Evolutionary conservation across 2,797 vertebrate species (phyloP).

Genomic region (Anguilla megastoma): DNA sequence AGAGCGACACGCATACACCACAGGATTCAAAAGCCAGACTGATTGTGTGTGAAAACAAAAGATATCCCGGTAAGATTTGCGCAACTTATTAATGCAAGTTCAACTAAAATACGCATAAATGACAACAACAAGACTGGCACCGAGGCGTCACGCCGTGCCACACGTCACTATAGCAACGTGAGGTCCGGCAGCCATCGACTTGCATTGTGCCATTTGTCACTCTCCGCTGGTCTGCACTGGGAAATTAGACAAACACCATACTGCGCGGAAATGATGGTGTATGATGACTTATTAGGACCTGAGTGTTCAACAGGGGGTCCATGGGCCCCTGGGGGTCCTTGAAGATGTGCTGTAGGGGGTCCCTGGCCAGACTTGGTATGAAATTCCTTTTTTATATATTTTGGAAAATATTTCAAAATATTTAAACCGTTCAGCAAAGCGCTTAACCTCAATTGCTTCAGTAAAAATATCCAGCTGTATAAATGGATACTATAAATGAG

Average conservation of each 20-base stretch:
- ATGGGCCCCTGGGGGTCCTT: too few species aligned
- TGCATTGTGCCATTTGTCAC: background rate
- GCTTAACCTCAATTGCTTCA: too few species aligned
- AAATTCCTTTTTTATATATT: too few species aligned
- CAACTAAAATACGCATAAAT: background rate
- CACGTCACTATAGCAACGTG: background rate
- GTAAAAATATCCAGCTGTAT: background rate
- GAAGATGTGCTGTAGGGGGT: too few species aligned
- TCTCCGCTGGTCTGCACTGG: background rate
- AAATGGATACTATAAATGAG: background rate
- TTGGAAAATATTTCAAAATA: too few species aligned
- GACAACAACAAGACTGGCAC: background rate
- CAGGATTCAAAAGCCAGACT: background rate
- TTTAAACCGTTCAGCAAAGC: too few species aligned
- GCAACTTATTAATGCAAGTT: background rate
- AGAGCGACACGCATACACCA: background rate
- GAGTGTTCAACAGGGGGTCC: too few species aligned
- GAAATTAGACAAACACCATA: background rate
- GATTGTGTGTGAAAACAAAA: background rate
- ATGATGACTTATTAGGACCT: background rate
- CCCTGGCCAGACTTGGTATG: too few species aligned
- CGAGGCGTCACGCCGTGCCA: background rate
- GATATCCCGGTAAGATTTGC: background rate
- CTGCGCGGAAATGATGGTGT: background rate
- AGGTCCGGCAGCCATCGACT: background rate